These are phyloP conservation scores for Saccopteryx leptura DNA, from an alignment of 2,113 vertebrate species.

Conservation along the genomic window DNA sequence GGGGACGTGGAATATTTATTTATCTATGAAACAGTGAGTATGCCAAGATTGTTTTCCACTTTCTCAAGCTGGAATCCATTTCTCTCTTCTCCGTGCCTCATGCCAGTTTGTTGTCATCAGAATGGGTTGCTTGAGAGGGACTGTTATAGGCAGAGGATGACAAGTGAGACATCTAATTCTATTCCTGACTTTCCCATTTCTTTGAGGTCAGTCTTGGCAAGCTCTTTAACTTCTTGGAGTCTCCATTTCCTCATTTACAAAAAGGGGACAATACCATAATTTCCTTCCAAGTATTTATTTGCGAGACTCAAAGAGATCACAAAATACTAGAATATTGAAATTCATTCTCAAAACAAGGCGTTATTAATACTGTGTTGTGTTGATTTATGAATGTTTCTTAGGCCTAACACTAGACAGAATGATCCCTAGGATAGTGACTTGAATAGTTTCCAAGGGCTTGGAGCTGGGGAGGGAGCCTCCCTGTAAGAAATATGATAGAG, in stretches of 20 bases:
- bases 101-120: background rate
- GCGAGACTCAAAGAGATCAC: background rate
- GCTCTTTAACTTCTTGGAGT: background rate
- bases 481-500: background rate
- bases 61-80: slow-evolving; percentile 11
- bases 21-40: background rate
- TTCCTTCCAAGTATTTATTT: background rate
- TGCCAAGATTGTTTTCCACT: background rate
- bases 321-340: background rate
- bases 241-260: background rate
- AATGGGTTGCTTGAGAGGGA: background rate
- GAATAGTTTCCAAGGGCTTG: background rate
- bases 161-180: background rate
- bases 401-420: background rate
- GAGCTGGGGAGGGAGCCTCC: background rate
- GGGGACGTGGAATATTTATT: background rate
- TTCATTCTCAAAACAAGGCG: background rate
- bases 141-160: background rate
- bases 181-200: background rate
- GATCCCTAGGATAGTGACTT: background rate
- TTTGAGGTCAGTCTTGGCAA: background rate
- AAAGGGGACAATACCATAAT: background rate
- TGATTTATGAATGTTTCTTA: background rate
- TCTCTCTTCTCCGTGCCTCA: background rate
- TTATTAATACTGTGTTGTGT: background rate